Evolutionary conservation across 2,113 vertebrate genomes (phyloP).

Genomic region (Tenrec ecaudatus): DNA sequence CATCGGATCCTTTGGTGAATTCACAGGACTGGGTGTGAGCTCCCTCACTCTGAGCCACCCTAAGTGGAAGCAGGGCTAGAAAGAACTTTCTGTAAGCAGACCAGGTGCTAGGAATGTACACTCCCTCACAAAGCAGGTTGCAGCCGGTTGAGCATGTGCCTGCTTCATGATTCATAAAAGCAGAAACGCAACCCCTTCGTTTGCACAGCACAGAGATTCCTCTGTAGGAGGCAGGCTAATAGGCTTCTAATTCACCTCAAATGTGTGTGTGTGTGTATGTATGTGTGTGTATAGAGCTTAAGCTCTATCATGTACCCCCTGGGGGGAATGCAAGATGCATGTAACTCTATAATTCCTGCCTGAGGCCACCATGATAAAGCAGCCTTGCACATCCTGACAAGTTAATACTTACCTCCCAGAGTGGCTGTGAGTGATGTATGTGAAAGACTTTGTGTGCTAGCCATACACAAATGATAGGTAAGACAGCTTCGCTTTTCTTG

Average conservation of each 20-base stretch:
- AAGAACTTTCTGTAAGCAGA: constrained; percentile 54
- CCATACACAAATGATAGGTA: constrained; percentile 44
- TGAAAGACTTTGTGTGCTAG: constrained; percentile 22
- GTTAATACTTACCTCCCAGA: not conserved
- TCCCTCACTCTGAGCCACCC: constrained; percentile 46
- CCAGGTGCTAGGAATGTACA: constrained; percentile 46
- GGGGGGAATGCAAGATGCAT: constrained; percentile 60
- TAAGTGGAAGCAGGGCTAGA: constrained; percentile 57
- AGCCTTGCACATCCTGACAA: not conserved
- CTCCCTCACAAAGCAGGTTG: constrained; percentile 60
- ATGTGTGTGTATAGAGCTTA: no score
- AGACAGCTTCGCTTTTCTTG: constrained; percentile 10
- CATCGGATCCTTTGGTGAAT: constrained; percentile 32
- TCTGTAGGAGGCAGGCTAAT: not conserved
- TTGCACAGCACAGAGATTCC: not conserved
- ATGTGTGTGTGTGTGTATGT: no score
- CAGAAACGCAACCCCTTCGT: constrained; percentile 23
- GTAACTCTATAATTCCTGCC: constrained; percentile 12
- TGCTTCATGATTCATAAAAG: constrained; percentile 75
- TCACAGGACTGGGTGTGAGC: constrained; percentile 3
- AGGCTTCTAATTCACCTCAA: constrained; percentile 27
- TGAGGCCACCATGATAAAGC: constrained; percentile 53
- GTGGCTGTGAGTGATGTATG: not conserved
- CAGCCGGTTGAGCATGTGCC: constrained; percentile 34
- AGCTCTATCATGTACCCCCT: not conserved